Evolutionary conservation across 2,113 vertebrate species (phyloP).

Genomic region (Corydoras maculifer): DNA sequence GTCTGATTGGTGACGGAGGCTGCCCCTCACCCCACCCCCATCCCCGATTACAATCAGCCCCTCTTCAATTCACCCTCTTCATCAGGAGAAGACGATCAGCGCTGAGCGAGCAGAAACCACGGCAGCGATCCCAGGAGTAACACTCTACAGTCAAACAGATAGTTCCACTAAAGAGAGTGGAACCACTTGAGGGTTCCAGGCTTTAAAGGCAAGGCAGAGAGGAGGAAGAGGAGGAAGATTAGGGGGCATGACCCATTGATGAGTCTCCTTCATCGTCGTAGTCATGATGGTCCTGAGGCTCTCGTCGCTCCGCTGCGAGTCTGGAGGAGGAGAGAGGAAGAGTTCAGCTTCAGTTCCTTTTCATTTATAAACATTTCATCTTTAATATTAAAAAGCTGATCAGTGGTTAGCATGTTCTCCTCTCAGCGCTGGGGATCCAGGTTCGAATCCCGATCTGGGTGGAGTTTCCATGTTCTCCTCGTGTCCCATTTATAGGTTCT

Average conservation of each 20-base stretch:
- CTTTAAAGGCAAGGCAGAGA: conserved; percentile 9
- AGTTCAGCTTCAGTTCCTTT: neutral
- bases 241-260: conserved; percentile 63
- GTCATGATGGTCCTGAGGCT: conserved; percentile 49
- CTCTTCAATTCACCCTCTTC: conserved; percentile 10
- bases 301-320: conserved; percentile 56
- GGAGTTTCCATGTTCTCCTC: no score
- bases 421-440: no score
- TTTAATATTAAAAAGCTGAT: no score
- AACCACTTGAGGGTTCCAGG: neutral
- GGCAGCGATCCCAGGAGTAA: conserved; percentile 12
- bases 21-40: no score
- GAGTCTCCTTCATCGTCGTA: conserved; percentile 57
- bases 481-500: no score
- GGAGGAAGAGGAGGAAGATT: conserved; percentile 23
- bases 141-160: neutral
- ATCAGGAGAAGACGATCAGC: conserved; percentile 29
- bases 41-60: conserved; percentile 22
- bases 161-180: conserved; percentile 6
- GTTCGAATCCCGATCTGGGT: no score
- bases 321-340: conserved; percentile 37
- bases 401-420: no score
- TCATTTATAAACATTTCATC: no score
- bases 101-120: conserved; percentile 19
- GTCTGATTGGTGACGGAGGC: conserved; percentile 2